phyloP scores from a whole-genome alignment of 1,140 invertebrate genomes.

The Achatina immaculata region DNA sequence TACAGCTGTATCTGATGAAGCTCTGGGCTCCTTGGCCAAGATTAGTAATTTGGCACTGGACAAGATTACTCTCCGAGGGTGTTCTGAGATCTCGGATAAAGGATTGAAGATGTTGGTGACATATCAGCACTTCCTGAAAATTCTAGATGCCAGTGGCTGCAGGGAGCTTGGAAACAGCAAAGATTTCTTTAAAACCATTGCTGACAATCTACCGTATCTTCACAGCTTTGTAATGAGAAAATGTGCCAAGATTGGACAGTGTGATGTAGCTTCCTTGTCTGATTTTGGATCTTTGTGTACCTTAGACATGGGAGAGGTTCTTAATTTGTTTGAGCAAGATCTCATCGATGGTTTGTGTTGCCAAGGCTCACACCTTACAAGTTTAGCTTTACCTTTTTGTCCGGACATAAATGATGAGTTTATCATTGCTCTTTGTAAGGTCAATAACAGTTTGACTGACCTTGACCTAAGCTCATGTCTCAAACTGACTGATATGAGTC shows the following conservation, averaged over 20 bases:
- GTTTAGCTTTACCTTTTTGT: slow-evolving; percentile 22
- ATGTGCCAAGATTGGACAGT: slow-evolving; percentile 20
- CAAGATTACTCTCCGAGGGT: neutral
- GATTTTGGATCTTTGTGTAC: slow-evolving; percentile 18
- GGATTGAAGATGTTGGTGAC: neutral
- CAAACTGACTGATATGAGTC: slow-evolving; percentile 10
- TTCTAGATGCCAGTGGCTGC: slow-evolving; percentile 29
- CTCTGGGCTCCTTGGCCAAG: neutral
- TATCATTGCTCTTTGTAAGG: slow-evolving; percentile 7
- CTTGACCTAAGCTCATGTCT: slow-evolving; percentile 32
- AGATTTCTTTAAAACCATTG: slow-evolving; percentile 15
- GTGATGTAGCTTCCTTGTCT: slow-evolving; percentile 11
- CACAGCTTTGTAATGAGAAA: slow-evolving; percentile 28
- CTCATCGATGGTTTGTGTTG: slow-evolving; percentile 28
- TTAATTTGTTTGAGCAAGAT: slow-evolving; percentile 27
- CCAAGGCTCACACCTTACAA: neutral
- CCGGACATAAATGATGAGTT: slow-evolving; percentile 25
- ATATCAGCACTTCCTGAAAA: slow-evolving; percentile 15
- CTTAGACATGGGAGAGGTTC: slow-evolving; percentile 29
- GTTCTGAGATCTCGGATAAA: slow-evolving; percentile 24
- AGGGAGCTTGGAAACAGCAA: slow-evolving; percentile 25
- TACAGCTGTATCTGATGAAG: slow-evolving; percentile 16
- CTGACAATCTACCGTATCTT: slow-evolving; percentile 21
- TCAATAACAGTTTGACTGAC: neutral
- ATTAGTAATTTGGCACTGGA: neutral